Percentiles rank a stretch among this genome's conserved stretches.
These are phyloP conservation scores for Cyclophora punctaria DNA, from an alignment of 2,888 invertebrate species.

Conservation along the genomic window DNA sequence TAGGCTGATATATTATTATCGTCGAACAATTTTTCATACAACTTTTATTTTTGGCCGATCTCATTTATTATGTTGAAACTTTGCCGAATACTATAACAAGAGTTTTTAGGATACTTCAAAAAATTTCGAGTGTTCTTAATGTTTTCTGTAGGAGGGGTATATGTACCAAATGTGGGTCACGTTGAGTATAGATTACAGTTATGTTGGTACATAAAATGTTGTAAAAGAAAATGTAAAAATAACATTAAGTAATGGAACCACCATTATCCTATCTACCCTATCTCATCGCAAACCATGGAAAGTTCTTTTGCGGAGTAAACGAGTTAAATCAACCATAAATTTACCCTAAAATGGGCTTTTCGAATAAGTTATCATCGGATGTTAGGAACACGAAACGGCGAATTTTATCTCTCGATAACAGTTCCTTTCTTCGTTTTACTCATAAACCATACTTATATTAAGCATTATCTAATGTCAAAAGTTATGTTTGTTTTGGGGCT, in stretches of 20 bases:
- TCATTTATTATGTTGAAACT: not conserved
- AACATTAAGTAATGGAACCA: conserved; percentile 22
- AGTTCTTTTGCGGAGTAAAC: conserved; percentile 50
- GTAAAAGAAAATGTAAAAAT: conserved; percentile 13
- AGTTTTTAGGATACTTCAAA: no score
- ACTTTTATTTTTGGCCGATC: not conserved
- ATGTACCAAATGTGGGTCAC: no score
- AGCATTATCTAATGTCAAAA: no score
- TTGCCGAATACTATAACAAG: no score
- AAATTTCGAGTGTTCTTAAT: no score
- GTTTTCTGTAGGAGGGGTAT: no score
- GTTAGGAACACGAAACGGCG: conserved; percentile 44
- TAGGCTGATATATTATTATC: conserved; percentile 8
- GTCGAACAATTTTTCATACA: not conserved
- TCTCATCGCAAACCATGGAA: conserved; percentile 38
- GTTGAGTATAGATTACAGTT: no score
- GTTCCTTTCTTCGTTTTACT: conserved; percentile 19
- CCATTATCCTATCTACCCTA: conserved; percentile 35
- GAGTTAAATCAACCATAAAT: conserved; percentile 66
- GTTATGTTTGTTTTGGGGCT: no score
- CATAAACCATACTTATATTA: no score
- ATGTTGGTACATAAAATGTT: not conserved
- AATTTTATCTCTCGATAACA: conserved; percentile 55
- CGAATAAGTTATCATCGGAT: conserved; percentile 65
- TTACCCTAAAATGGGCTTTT: conserved; percentile 50